Base-by-base conservation (phyloP, 2,797 vertebrate species). In the Myotis myotis region DNA sequence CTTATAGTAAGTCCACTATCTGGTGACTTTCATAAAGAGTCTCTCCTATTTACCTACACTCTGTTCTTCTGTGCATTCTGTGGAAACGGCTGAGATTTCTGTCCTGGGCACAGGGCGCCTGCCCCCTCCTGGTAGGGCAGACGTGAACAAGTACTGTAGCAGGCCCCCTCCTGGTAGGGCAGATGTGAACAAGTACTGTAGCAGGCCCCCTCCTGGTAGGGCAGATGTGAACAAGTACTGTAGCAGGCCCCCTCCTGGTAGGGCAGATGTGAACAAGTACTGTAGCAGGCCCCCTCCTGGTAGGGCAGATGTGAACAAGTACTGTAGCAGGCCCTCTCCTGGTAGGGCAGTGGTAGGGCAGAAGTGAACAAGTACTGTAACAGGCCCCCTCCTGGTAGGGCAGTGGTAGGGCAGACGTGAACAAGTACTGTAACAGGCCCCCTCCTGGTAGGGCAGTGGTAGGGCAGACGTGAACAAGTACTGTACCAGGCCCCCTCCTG, bases 51-150 rank as follows among this genome's bases (percentile, higher is more conserved):
- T 36, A 25, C 30, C 17, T 87, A 0, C 22, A 20, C 25, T 74
- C 41, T 5, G 4, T 38, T 79, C 44, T 79, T 79, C 49, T 62
- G 19, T 23, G 89, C 74, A 11, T 36, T 75, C 16, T 5, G 0
- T 10, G 33, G 78, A 83, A 87, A 82, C 57, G 28, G 10, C 64
- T 23, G 36, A 75, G 64, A 53, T 4, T 44, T 75, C 79, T 3
- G 0, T 55, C 22, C 88, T 17, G 51, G n/a, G 20, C 28, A 1
- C 1, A 6, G 0, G 20, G 85, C 6, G 9, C n/a, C 41, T 60
- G 38, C 80, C 72, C 33, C 70, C 55, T 79, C 44, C 70, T 41
- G 6, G 62, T 44, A 1, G 13, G 49, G 22, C 41, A 71, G 72
- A 60, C 23, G 5, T 5, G 47, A 70, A 71, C 53, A 79, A 86